Conservation (phyloP, 2,113 vertebrate species). For the Salminus brasiliensis region DNA sequence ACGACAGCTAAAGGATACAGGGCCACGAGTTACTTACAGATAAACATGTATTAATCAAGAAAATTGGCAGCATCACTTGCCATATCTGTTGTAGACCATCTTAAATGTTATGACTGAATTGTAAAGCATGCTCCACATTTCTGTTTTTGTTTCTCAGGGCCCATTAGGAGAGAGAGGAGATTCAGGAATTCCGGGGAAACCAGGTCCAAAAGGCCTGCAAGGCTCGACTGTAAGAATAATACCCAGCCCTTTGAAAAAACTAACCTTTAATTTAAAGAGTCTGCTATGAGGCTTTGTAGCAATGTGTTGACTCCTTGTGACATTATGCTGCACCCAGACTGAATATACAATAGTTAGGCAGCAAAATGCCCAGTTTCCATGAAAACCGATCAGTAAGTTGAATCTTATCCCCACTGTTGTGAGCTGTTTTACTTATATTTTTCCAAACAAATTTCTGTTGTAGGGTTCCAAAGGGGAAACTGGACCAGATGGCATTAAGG, state of each 20-base stretch:
- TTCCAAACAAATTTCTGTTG: too few species aligned
- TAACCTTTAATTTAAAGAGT: not conserved
- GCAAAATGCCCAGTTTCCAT: too few species aligned
- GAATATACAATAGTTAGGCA: too few species aligned
- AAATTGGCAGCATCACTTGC: not conserved
- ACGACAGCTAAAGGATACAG: too few species aligned
- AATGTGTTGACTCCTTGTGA: too few species aligned
- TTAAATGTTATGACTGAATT: not conserved
- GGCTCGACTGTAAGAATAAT: conserved; percentile 66
- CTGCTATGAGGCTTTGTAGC: not conserved
- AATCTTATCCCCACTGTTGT: too few species aligned
- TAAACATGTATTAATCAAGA: not conserved
- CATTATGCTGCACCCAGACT: too few species aligned
- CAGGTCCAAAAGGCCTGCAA: conserved; percentile 71
- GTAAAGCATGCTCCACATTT: not conserved
- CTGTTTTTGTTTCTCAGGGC: conserved; percentile 63
- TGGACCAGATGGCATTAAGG: conserved; percentile 72
- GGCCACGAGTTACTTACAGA: too few species aligned
- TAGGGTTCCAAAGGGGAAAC: conserved; percentile 77
- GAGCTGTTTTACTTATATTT: too few species aligned
- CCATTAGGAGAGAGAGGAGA: conserved; percentile 71
- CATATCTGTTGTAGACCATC: not conserved
- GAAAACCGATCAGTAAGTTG: too few species aligned
- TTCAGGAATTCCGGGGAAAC: conserved; percentile 70
- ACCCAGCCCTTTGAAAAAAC: not conserved